phyloP scores from a whole-genome alignment of 2,797 vertebrate species.

The Aeoliscus strigatus region DNA sequence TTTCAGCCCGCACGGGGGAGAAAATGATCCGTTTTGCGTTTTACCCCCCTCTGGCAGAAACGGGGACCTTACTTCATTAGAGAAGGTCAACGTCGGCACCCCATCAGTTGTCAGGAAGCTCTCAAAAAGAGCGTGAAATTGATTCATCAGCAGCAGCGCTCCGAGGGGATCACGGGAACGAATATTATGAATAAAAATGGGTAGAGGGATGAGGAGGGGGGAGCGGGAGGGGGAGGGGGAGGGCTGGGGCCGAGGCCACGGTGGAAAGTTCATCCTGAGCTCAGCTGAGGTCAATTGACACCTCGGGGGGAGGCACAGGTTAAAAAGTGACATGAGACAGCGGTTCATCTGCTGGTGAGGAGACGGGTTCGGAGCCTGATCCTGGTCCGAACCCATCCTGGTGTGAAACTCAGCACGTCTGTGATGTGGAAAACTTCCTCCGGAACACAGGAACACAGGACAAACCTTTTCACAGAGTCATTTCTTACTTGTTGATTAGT shows the following conservation, averaged over 20 bases:
- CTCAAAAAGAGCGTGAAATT: constrained; percentile 36
- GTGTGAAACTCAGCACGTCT: no score
- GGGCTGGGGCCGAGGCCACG: no score
- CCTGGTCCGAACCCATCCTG: no score
- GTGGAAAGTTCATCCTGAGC: background rate
- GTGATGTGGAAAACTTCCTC: no score
- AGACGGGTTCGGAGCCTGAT: no score
- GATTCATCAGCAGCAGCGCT: constrained; percentile 35
- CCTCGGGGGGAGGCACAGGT: no score
- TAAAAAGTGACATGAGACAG: no score
- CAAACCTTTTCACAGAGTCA: no score
- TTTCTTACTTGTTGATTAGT: no score
- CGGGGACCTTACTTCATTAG: constrained; percentile 37
- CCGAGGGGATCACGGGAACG: constrained; percentile 7
- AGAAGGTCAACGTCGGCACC: constrained; percentile 49
- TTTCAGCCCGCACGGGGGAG: constrained; percentile 6
- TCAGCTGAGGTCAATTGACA: background rate
- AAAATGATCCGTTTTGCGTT: background rate
- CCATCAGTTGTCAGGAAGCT: constrained; percentile 31
- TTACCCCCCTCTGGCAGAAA: constrained; percentile 11
- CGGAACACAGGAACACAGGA: no score
- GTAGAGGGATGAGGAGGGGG: background rate
- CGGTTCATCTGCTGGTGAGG: no score
- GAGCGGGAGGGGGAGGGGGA: constrained; percentile 8
- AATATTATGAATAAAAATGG: constrained; percentile 26